phyloP scores from a whole-genome alignment of 2,888 invertebrate genomes.

The Syritta pipiens region DNA sequence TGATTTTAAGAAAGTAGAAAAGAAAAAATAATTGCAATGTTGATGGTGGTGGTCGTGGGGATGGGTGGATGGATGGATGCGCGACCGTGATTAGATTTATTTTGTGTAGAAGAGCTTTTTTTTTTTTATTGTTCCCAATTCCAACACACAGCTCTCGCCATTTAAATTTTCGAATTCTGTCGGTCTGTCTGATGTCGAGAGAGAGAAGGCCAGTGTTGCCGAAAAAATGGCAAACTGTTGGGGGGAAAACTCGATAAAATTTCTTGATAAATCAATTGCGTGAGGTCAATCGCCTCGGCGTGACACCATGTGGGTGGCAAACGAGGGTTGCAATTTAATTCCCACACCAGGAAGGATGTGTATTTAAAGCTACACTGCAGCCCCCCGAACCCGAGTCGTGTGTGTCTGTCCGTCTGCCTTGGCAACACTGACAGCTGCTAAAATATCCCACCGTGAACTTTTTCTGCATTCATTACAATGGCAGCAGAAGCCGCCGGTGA shows the following conservation, averaged over 20 bases:
- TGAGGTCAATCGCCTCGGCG: conserved; percentile 36
- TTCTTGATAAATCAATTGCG: conserved; percentile 27
- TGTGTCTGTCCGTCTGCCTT: no score
- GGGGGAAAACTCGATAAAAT: conserved; percentile 5
- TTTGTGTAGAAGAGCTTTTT: not conserved
- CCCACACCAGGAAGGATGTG: no score
- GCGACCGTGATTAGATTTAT: not conserved
- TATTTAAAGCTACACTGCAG: no score
- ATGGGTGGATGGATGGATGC: not conserved
- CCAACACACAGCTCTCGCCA: conserved; percentile 50
- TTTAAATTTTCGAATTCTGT: conserved; percentile 12
- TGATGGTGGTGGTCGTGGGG: not conserved
- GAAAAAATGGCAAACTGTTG: conserved; percentile 4
- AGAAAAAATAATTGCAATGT: conserved; percentile 8
- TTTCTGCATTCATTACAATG: conserved; percentile 18
- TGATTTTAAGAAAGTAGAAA: conserved; percentile 1
- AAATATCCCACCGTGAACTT: conserved; percentile 39
- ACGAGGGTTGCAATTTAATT: no score
- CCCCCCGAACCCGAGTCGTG: no score
- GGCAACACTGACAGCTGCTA: conserved; percentile 9
- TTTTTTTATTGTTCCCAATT: conserved; percentile 1
- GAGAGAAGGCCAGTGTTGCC: conserved; percentile 44
- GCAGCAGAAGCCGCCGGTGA: not conserved
- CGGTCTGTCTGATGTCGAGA: not conserved
- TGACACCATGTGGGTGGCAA: no score